These are phyloP conservation scores for Chrysolina haemoptera DNA, from an alignment of 2,888 invertebrate species.

Conservation along the genomic window DNA sequence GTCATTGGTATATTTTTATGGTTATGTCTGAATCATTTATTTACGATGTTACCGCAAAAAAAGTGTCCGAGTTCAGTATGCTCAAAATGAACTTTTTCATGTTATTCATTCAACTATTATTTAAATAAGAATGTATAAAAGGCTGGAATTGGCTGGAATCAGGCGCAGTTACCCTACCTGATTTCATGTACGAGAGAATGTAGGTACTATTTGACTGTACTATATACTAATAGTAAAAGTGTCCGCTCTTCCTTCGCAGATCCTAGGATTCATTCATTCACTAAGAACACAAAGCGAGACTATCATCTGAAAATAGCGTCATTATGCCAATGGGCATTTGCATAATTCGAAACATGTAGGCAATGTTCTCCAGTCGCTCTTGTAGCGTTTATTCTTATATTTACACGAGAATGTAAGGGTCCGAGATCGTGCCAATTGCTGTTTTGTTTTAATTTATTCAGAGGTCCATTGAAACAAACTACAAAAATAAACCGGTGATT, in stretches of 20 bases:
- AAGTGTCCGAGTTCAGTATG: too few species aligned
- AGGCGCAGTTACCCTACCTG: too few species aligned
- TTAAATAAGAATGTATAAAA: too few species aligned
- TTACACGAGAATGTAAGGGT: constrained; percentile 58
- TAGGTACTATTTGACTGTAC: too few species aligned
- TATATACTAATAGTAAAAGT: too few species aligned
- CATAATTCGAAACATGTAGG: constrained; percentile 24
- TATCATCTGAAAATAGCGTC: constrained; percentile 11
- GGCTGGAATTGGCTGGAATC: too few species aligned
- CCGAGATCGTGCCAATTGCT: constrained; percentile 65
- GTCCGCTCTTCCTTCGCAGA: neutral
- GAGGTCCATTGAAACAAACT: constrained; percentile 65
- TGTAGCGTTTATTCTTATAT: constrained; percentile 56
- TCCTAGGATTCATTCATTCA: neutral
- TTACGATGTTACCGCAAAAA: too few species aligned
- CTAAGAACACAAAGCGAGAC: neutral
- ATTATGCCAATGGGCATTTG: constrained; percentile 24
- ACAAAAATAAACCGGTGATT: constrained; percentile 52
- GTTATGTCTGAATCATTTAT: too few species aligned
- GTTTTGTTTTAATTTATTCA: constrained; percentile 65
- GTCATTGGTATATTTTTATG: too few species aligned
- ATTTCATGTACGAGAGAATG: too few species aligned
- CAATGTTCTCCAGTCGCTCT: constrained; percentile 59
- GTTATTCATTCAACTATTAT: too few species aligned
- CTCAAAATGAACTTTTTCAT: too few species aligned